phyloP scores from a whole-genome alignment of 2,888 invertebrate species.

The Oscheius onirici region DNA sequence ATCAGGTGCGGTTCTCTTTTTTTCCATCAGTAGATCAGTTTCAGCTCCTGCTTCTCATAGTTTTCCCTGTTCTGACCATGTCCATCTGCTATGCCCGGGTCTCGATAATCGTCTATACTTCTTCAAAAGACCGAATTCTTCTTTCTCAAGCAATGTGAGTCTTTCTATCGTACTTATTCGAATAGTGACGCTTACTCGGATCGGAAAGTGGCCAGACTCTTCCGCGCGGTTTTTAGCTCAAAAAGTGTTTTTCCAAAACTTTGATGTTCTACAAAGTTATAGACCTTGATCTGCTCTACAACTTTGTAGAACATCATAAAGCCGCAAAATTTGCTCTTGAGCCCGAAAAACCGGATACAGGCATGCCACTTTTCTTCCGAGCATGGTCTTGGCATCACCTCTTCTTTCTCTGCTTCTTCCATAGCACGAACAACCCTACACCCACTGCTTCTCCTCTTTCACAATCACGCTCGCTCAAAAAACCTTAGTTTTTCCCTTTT shows the following conservation, averaged over 20 bases:
- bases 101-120: constrained; percentile 62
- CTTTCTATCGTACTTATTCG: too few relatives aligned
- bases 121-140: constrained; percentile 54
- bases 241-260: too few relatives aligned
- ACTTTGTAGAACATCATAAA: too few relatives aligned
- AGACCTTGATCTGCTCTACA: too few relatives aligned
- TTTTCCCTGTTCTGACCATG: constrained; percentile 79
- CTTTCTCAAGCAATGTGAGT: constrained; percentile 57
- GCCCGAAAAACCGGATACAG: too few relatives aligned
- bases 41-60: constrained; percentile 78
- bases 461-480: background rate
- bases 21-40: background rate
- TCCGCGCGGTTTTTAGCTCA: too few relatives aligned
- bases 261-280: too few relatives aligned
- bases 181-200: too few relatives aligned
- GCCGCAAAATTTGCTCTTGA: too few relatives aligned
- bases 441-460: background rate
- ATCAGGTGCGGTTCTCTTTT: constrained; percentile 42
- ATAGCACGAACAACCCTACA: background rate
- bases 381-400: too few relatives aligned
- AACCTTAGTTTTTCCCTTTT: background rate
- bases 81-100: constrained; percentile 79
- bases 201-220: too few relatives aligned
- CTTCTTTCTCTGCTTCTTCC: background rate
- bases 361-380: background rate